Evolutionary conservation across 2,888 invertebrate genomes (phyloP).

Genomic region (Heliconius cydno): DNA sequence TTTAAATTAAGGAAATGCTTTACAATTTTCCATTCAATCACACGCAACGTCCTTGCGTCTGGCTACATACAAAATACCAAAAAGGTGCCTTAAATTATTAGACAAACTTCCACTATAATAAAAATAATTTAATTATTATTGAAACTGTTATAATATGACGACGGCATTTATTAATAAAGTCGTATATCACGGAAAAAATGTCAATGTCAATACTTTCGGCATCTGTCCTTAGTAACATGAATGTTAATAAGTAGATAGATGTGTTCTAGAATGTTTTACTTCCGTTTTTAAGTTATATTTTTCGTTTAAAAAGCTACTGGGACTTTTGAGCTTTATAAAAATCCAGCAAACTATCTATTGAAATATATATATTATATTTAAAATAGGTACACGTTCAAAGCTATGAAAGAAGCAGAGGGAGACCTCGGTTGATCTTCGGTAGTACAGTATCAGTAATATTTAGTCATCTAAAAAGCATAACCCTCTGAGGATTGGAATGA

Average conservation of each 20-base stretch:
- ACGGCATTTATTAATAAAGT: constrained; percentile 31
- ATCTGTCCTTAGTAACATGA: constrained; percentile 28
- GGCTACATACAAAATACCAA: not conserved
- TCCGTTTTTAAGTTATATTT: not conserved
- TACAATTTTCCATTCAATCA: not conserved
- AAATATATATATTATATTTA: too few species aligned
- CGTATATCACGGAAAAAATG: constrained; percentile 27
- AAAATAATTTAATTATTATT: constrained; percentile 5
- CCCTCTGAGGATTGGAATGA: not conserved
- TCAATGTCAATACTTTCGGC: constrained; percentile 30
- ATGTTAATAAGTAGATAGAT: not conserved
- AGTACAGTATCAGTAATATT: not conserved
- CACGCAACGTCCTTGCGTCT: constrained; percentile 6
- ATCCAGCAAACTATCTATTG: too few species aligned
- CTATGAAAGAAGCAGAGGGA: not conserved
- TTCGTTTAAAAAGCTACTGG: too few species aligned
- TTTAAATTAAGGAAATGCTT: constrained; percentile 11
- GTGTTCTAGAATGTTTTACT: constrained; percentile 7
- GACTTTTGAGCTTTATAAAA: too few species aligned
- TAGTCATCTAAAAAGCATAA: not conserved
- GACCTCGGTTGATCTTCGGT: not conserved
- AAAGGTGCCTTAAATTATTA: not conserved
- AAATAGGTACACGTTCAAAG: too few species aligned
- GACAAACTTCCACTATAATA: constrained; percentile 4
- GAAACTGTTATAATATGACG: constrained; percentile 25